Conservation (phyloP, 2,113 vertebrate species). For the Phaethornis superciliosus region DNA sequence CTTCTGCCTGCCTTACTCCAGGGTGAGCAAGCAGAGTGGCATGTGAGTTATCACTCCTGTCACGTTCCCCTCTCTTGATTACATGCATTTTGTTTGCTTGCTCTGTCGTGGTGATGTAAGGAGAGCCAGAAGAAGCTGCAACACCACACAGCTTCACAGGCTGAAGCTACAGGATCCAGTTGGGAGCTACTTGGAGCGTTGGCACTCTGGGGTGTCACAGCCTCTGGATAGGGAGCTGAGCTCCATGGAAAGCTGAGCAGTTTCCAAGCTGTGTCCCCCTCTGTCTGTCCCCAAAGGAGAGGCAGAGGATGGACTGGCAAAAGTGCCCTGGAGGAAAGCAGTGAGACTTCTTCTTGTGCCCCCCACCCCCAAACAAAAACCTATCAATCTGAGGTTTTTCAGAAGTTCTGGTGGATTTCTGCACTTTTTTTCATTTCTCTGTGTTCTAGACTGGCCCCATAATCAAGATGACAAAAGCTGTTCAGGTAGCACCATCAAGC, state of each 20-base stretch:
- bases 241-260: rapidly evolving
- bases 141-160: rapidly evolving
- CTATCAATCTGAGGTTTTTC: not conserved
- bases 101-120: not conserved
- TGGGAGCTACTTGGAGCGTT: not conserved
- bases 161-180: not conserved
- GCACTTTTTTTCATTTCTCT: not conserved
- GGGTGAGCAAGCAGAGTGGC: conserved; percentile 30
- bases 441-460: not conserved
- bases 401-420: not conserved
- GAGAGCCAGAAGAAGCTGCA: not conserved
- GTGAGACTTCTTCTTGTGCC: not conserved
- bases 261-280: not conserved
- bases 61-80: not conserved
- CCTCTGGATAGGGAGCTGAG: not conserved
- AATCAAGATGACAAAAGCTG: not conserved
- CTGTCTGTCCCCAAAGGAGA: not conserved
- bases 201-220: not conserved
- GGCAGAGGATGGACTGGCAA: not conserved
- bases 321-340: not conserved
- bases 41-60: not conserved
- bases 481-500: not conserved
- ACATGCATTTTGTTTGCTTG: not conserved
- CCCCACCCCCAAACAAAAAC: not conserved
- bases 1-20: not conserved